These are phyloP conservation scores for Laterallus jamaicensis DNA, from an alignment of 2,113 vertebrate genomes.

Conservation along the genomic window DNA sequence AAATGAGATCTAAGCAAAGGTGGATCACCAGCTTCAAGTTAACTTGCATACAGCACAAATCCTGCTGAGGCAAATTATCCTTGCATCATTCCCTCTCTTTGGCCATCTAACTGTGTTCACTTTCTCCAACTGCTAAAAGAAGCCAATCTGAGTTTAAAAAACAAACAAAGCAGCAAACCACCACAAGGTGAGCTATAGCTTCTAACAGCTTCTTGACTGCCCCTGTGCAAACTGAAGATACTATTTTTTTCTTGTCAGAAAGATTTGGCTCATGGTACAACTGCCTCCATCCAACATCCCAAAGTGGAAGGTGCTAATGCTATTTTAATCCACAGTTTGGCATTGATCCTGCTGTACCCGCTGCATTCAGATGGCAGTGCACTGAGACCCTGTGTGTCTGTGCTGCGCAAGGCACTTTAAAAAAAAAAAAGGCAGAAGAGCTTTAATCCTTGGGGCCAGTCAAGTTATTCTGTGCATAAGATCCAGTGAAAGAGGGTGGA, in stretches of 20 bases:
- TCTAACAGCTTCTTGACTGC: not conserved
- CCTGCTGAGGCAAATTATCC: not conserved
- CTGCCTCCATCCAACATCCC: not conserved
- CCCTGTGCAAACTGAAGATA: not conserved
- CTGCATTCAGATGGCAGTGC: accelerated
- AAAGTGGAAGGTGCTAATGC: not conserved
- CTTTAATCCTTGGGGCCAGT: accelerated
- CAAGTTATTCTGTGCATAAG: not conserved
- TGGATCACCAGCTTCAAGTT: not conserved
- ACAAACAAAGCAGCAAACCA: not conserved
- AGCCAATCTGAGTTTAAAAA: not conserved
- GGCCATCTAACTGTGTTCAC: not conserved
- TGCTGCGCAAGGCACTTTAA: accelerated
- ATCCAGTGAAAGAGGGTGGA: not conserved
- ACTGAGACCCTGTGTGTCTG: accelerated
- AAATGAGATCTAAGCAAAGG: not conserved
- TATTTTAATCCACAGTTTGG: not conserved
- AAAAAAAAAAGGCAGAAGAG: not conserved
- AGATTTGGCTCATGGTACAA: not conserved
- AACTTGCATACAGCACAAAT: not conserved
- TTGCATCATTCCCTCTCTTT: not conserved
- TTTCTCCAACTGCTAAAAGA: not conserved
- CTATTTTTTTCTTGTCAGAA: not conserved
- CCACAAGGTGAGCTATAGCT: not conserved
- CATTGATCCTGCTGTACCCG: accelerated